These are phyloP conservation scores for Caerostris extrusa DNA, from an alignment of 1,140 invertebrate genomes.

Conservation along the genomic window DNA sequence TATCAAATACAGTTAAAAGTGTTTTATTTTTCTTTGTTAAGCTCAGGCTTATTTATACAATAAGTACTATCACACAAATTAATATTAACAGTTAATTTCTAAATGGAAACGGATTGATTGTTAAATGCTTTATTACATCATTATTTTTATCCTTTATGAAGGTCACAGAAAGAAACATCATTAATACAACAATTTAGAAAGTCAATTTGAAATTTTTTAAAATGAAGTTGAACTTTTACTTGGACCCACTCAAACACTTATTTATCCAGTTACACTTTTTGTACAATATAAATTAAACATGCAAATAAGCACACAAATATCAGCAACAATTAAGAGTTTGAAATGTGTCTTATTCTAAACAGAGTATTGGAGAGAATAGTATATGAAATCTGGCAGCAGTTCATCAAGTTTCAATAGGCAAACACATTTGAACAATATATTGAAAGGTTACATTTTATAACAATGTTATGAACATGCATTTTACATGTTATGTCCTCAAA, in stretches of 20 bases:
- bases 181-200: slow-evolving; percentile 12
- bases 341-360: no score
- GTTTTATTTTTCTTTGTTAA: slow-evolving; percentile 69
- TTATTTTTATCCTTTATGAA: slow-evolving; percentile 18
- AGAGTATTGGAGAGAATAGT: no score
- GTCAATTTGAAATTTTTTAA: neutral
- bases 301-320: neutral
- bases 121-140: slow-evolving; percentile 37
- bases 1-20: slow-evolving; percentile 49
- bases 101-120: neutral
- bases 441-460: neutral
- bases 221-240: neutral
- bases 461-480: neutral
- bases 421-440: no score
- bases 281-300: slow-evolving; percentile 32
- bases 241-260: slow-evolving; percentile 63
- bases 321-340: no score
- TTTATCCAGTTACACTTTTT: slow-evolving; percentile 6
- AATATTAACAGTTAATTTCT: slow-evolving; percentile 41
- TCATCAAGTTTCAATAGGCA: no score
- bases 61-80: slow-evolving; percentile 73
- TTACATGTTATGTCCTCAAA: neutral
- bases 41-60: slow-evolving; percentile 70
- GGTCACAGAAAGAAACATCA: neutral
- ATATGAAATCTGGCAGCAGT: no score